These are phyloP conservation scores for Epizoanthus scotinus DNA, from an alignment of 92 coral and sea anemone species.

Conservation along the genomic window DNA sequence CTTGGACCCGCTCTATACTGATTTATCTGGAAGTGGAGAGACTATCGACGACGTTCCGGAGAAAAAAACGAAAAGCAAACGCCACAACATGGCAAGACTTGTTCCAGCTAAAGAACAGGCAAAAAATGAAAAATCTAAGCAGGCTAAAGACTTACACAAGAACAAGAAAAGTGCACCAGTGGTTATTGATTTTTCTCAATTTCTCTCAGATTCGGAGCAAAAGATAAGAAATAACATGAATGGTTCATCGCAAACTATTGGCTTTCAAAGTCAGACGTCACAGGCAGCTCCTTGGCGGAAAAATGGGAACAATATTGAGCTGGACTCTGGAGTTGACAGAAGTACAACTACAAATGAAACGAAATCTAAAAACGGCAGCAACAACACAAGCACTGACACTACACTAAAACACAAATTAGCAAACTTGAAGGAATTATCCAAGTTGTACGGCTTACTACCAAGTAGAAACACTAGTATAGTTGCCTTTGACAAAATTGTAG, in stretches of 20 bases:
- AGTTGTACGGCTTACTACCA: not conserved
- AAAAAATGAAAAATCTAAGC: conserved; percentile 11
- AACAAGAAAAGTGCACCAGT: conserved; percentile 21
- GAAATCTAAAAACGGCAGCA: not conserved
- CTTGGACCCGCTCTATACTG: not conserved
- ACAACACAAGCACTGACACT: not conserved
- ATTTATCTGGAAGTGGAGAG: conserved; percentile 25
- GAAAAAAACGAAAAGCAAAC: conserved; percentile 46
- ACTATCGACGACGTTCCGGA: not conserved
- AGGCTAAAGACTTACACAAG: not conserved
- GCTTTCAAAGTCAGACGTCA: conserved; percentile 10
- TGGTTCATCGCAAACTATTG: conserved; percentile 19
- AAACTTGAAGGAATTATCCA: not conserved
- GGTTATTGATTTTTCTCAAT: conserved; percentile 33
- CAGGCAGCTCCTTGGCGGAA: not conserved
- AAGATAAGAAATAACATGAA: not conserved
- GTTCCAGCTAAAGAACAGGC: not conserved
- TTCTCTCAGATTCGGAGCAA: not conserved
- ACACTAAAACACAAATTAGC: not conserved
- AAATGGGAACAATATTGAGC: not conserved
- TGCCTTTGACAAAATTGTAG: not conserved
- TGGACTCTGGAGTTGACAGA: not conserved
- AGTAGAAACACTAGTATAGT: conserved; percentile 12
- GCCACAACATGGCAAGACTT: conserved; percentile 37
- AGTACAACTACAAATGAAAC: not conserved